Conservation (phyloP, 1,140 invertebrate genomes). For the Stenopsyche tienmushanensis region DNA sequence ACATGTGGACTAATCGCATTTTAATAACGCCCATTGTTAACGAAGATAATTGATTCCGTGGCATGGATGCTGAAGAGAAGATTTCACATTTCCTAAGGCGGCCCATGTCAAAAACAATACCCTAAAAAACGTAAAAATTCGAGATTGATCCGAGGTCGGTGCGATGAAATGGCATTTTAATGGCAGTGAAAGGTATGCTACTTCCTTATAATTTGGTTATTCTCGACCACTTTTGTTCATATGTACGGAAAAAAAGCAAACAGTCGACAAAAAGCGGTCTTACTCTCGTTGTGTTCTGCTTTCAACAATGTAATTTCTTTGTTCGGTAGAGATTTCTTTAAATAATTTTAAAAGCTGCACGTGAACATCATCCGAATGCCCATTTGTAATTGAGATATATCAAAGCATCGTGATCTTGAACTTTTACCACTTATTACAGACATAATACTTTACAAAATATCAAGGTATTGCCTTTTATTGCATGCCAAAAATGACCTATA, state of each 20-base stretch:
- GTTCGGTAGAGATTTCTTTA: neutral
- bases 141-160: neutral
- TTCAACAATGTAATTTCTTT: neutral
- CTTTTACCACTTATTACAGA: neutral
- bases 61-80: neutral
- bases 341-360: too few species aligned
- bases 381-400: neutral
- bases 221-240: neutral
- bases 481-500: too few species aligned
- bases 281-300: neutral
- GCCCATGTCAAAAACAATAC: neutral
- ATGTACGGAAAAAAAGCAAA: neutral
- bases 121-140: neutral
- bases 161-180: neutral
- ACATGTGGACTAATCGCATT: conserved; percentile 17
- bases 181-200: neutral
- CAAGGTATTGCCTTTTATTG: too few species aligned
- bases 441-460: too few species aligned
- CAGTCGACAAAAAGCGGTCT: neutral
- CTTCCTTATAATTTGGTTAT: neutral
- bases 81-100: neutral
- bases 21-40: conserved; percentile 24
- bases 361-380: too few species aligned
- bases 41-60: conserved; percentile 5
- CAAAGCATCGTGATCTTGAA: neutral